A percentile compares a stretch with the other conserved stretches of the same genome.
Evolutionary conservation across 2,888 invertebrate genomes (phyloP).

Genomic region (Hylaea fasciaria): DNA sequence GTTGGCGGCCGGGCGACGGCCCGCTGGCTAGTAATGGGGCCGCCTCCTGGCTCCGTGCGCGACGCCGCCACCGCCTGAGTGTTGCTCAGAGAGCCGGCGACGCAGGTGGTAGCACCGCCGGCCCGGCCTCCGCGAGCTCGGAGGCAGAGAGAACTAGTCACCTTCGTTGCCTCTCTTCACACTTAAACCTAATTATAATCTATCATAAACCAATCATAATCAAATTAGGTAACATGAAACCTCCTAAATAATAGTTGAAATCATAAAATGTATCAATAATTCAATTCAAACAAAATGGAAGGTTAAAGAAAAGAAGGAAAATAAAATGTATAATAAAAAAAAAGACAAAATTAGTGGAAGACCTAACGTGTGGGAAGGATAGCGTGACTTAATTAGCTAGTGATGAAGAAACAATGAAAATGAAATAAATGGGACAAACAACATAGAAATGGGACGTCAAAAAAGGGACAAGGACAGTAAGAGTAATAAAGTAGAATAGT

Average conservation of each 20-base stretch:
- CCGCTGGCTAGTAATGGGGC: neutral
- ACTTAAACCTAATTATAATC: neutral
- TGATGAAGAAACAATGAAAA: too few species aligned
- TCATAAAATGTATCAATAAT: slow-evolving; percentile 9
- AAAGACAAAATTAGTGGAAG: slow-evolving; percentile 19
- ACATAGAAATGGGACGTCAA: too few species aligned
- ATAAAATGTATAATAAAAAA: neutral
- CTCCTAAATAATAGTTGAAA: neutral
- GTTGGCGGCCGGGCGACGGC: neutral
- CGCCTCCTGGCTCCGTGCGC: neutral
- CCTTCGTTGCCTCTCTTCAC: neutral
- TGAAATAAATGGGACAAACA: neutral
- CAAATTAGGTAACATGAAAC: neutral
- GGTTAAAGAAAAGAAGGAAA: neutral
- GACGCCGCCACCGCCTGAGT: neutral
- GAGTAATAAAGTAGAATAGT: too few species aligned
- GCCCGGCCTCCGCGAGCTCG: neutral
- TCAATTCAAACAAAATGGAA: neutral
- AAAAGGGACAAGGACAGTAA: too few species aligned
- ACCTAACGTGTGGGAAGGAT: slow-evolving; percentile 14
- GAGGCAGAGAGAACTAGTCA: neutral
- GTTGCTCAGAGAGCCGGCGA: too few species aligned
- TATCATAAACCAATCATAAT: neutral
- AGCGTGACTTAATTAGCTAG: neutral
- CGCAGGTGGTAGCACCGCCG: neutral